phyloP scores from a whole-genome alignment of 2,888 invertebrate genomes.

The Neoitamus cyanurus region DNA sequence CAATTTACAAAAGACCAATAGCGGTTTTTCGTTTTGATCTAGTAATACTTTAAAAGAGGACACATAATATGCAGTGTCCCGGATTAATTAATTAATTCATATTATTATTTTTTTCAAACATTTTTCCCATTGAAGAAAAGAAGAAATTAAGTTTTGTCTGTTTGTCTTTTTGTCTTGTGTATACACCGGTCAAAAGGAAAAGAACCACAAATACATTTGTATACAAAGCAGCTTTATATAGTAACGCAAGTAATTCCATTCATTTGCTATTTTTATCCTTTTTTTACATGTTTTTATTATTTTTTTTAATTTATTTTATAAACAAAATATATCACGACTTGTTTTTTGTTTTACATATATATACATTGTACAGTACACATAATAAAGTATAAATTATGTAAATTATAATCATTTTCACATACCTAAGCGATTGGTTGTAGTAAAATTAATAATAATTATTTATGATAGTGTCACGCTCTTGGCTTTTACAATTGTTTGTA shows the following conservation, averaged over 20 bases:
- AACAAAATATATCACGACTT: constrained; percentile 5
- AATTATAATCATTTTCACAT: neutral
- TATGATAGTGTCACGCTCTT: neutral
- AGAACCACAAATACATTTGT: neutral
- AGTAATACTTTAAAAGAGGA: neutral
- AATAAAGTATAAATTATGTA: neutral
- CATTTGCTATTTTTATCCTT: neutral
- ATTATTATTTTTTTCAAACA: too few relatives aligned
- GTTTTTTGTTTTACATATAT: neutral
- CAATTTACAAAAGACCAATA: neutral
- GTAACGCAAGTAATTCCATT: neutral
- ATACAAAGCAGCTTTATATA: neutral
- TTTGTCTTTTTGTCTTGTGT: neutral
- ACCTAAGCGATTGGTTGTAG: neutral
- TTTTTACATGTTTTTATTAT: neutral
- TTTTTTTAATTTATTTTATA: neutral
- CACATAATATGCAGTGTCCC: too few relatives aligned
- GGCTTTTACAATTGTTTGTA: neutral
- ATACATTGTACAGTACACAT: neutral
- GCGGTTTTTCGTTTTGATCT: neutral
- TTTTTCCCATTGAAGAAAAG: neutral
- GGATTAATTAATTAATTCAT: too few relatives aligned
- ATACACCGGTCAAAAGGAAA: neutral
- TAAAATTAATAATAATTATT: neutral
- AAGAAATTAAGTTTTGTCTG: neutral